A percentile compares a stretch with the other conserved stretches of the same genome.
These are phyloP conservation scores for Brachystomella parvula DNA, from an alignment of 1,140 invertebrate species.

Conservation along the genomic window DNA sequence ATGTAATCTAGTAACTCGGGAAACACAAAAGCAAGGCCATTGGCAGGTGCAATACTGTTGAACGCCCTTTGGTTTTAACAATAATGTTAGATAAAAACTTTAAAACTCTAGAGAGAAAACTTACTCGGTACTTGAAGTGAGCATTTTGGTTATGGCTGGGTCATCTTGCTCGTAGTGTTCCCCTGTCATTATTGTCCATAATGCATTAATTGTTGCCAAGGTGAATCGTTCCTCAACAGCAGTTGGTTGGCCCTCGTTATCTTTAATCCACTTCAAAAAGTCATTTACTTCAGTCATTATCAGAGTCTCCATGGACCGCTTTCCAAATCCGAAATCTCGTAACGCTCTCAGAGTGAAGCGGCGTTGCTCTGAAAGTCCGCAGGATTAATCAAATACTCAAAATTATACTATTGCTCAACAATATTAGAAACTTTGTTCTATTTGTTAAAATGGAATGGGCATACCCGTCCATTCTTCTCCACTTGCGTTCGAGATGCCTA, in stretches of 20 bases:
- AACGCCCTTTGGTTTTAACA: background rate
- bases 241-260: background rate
- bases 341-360: constrained; percentile 26
- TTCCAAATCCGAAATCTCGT: constrained; percentile 30
- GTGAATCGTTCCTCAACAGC: background rate
- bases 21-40: background rate
- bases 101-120: background rate
- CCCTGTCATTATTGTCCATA: constrained; percentile 10
- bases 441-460: background rate
- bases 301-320: constrained; percentile 18
- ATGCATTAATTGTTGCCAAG: background rate
- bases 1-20: background rate
- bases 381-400: too few relatives aligned
- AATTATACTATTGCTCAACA: too few relatives aligned
- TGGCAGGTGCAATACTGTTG: background rate
- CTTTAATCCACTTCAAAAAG: constrained; percentile 8
- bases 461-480: constrained; percentile 8
- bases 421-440: too few relatives aligned
- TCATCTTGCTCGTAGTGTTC: constrained; percentile 1
- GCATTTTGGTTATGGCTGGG: background rate
- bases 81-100: too few relatives aligned
- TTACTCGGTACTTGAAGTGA: background rate
- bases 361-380: constrained; percentile 19
- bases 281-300: constrained; percentile 24
- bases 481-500: constrained; percentile 24